Evolutionary conservation across 1,140 invertebrate species (phyloP).

Genomic region (Chironomus striatipennis): DNA sequence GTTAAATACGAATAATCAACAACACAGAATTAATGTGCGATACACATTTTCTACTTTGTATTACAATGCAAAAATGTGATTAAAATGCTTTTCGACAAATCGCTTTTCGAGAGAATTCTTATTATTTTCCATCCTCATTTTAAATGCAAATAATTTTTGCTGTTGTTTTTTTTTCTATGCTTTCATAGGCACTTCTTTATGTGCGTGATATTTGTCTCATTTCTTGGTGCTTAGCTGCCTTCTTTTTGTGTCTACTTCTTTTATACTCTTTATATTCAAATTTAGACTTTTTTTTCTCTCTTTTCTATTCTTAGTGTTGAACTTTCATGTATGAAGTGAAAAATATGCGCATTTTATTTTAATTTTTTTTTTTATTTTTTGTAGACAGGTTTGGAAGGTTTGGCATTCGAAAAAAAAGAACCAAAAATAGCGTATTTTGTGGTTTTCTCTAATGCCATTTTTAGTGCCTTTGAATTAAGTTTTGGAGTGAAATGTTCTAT

Average conservation of each 20-base stretch:
- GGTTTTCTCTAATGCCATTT: too few relatives aligned
- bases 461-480: too few relatives aligned
- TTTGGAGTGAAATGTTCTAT: too few relatives aligned
- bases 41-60: too few relatives aligned
- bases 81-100: conserved; percentile 9
- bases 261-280: conserved; percentile 2
- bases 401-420: too few relatives aligned
- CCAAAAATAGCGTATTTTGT: too few relatives aligned
- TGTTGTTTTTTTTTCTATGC: not conserved
- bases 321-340: not conserved
- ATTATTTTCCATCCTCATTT: not conserved
- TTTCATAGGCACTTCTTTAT: not conserved
- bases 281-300: not conserved
- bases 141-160: not conserved
- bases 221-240: not conserved
- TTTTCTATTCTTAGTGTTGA: not conserved
- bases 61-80: conserved; percentile 8
- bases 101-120: not conserved
- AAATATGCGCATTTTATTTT: too few relatives aligned
- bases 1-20: too few relatives aligned
- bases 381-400: too few relatives aligned
- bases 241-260: not conserved
- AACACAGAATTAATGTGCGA: too few relatives aligned
- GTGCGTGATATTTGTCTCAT: conserved; percentile 11
- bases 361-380: too few relatives aligned